Percentiles rank a stretch among this genome's conserved stretches.
These are phyloP conservation scores for Galagoides demidoff DNA, from an alignment of 2,797 vertebrate species.

Conservation along the genomic window DNA sequence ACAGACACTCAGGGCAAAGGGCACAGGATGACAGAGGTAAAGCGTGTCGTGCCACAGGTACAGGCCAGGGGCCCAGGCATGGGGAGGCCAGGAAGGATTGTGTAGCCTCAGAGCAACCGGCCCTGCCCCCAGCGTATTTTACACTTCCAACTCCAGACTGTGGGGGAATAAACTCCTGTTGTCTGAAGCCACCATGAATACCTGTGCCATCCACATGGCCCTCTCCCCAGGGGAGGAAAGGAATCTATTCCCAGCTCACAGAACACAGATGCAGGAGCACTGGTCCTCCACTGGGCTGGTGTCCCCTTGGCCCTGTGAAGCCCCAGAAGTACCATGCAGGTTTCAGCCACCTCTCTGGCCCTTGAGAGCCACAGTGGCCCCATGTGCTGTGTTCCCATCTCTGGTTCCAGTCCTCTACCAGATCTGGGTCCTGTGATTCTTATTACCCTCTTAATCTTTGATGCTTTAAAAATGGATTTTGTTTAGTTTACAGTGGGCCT, in stretches of 20 bases:
- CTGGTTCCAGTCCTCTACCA: background rate
- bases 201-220: too few relatives aligned
- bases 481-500: background rate
- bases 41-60: rapidly evolving
- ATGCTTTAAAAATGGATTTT: constrained; percentile 24
- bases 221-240: background rate
- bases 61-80: background rate
- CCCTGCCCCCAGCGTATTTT: too few relatives aligned
- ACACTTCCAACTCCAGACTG: background rate
- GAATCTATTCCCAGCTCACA: too few relatives aligned
- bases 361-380: background rate
- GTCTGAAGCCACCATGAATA: background rate
- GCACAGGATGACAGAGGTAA: rapidly evolving
- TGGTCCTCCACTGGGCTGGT: background rate
- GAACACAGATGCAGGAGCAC: too few relatives aligned
- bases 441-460: background rate
- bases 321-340: too few relatives aligned
- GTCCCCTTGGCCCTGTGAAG: background rate
- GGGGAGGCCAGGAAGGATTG: background rate
- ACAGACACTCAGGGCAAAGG: background rate
- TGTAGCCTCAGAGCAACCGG: background rate
- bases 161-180: too few relatives aligned
- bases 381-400: rapidly evolving
- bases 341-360: background rate
- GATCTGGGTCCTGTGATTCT: background rate